phyloP scores from a whole-genome alignment of 2,113 vertebrate genomes.

The Apteryx owenii region DNA sequence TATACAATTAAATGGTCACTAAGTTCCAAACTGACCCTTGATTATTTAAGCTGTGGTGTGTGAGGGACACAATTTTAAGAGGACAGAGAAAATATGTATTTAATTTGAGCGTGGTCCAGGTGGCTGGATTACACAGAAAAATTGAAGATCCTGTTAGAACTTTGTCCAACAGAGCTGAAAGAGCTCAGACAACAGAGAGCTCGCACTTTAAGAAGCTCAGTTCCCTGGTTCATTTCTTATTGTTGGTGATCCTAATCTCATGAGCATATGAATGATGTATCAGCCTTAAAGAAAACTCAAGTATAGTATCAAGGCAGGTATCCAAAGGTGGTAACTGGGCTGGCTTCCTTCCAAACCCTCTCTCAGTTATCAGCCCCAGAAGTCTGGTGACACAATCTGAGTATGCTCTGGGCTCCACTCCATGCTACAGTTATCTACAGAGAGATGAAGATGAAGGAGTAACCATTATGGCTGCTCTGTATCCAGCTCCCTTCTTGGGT shows the following conservation, averaged over 20 bases:
- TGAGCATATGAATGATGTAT: neutral
- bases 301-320: neutral
- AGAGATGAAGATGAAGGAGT: neutral
- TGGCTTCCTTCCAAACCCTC: neutral
- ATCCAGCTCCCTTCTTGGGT: neutral
- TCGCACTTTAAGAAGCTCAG: neutral
- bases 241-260: neutral
- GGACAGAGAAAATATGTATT: neutral
- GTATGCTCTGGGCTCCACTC: accelerated
- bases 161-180: neutral
- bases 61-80: neutral
- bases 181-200: neutral
- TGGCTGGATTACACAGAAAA: neutral
- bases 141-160: neutral
- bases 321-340: neutral
- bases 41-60: neutral
- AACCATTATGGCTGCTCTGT: neutral
- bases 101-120: neutral
- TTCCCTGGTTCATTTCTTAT: neutral
- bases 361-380: neutral
- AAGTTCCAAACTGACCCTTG: neutral
- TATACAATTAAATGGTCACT: neutral
- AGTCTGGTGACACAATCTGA: neutral
- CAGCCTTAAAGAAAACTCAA: neutral
- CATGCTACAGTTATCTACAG: neutral